phyloP scores from a whole-genome alignment of 2,888 invertebrate species.

The Stenchaetothrips biformis region DNA sequence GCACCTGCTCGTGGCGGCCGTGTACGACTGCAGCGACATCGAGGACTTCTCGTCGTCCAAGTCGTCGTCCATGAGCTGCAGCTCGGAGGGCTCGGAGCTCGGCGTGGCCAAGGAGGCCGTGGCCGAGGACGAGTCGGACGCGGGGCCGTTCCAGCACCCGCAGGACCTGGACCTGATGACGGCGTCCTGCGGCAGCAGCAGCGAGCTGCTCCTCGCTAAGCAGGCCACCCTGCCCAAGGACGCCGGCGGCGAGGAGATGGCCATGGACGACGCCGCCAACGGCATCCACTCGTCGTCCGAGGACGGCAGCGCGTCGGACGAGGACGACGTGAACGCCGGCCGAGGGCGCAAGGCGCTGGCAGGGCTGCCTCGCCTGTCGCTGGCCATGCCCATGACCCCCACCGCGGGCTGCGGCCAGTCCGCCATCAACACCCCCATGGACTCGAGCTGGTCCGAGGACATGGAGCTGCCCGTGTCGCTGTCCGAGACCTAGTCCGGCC shows the following conservation, averaged over 20 bases:
- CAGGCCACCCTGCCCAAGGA: conserved; percentile 37
- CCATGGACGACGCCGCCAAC: conserved; percentile 38
- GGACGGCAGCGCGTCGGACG: conserved; percentile 31
- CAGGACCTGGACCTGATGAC: conserved; percentile 12
- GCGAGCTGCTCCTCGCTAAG: not conserved
- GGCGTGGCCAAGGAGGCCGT: conserved; percentile 28
- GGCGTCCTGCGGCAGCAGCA: not conserved
- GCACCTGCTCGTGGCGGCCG: conserved; percentile 36
- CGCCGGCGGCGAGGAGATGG: conserved; percentile 41
- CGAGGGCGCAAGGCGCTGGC: conserved; percentile 10
- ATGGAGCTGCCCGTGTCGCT: conserved; percentile 19
- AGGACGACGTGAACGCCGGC: conserved; percentile 33
- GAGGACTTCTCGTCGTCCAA: conserved; percentile 34
- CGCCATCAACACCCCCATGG: conserved; percentile 36
- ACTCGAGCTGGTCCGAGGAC: conserved; percentile 38
- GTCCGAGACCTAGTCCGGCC: not conserved
- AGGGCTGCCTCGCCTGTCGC: conserved; percentile 27
- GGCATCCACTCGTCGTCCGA: conserved; percentile 31
- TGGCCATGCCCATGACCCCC: conserved; percentile 28
- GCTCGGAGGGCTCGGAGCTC: conserved; percentile 32
- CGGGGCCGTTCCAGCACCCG: not conserved
- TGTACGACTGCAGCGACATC: conserved; percentile 16
- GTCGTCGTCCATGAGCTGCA: conserved; percentile 32
- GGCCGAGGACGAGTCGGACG: not conserved
- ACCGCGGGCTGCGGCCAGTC: conserved; percentile 33